A percentile compares a stretch with the other conserved stretches of the same genome.
phyloP scores from a whole-genome alignment of 2,113 vertebrate species.

The Callionymus lyra region DNA sequence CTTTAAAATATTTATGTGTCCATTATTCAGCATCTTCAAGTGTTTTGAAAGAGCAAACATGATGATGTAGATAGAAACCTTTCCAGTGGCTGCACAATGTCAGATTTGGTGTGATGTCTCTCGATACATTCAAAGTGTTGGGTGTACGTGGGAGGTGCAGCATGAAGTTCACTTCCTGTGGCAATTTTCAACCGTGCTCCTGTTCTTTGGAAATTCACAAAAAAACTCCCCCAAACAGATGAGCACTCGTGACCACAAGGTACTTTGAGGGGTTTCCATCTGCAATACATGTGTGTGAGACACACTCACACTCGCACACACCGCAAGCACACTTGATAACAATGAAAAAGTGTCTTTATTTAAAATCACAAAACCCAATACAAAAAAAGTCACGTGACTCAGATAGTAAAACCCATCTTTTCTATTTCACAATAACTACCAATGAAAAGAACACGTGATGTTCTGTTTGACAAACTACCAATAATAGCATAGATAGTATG shows the following conservation, averaged over 20 bases:
- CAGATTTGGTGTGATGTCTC: too few relatives aligned
- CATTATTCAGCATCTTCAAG: too few relatives aligned
- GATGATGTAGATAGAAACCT: background rate
- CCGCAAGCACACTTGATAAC: too few relatives aligned
- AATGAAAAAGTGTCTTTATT: conserved; percentile 35
- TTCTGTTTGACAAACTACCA: too few relatives aligned
- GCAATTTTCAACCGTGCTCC: conserved; percentile 50
- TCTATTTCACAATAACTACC: conserved; percentile 4
- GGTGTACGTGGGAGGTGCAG: conserved; percentile 7
- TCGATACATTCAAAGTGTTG: background rate
- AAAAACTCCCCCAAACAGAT: conserved; percentile 35
- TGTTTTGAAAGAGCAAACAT: too few relatives aligned
- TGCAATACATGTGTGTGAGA: background rate
- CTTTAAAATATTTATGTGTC: too few relatives aligned
- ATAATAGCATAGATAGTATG: too few relatives aligned
- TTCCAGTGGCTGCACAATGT: background rate
- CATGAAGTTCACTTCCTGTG: conserved; percentile 39
- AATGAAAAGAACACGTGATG: background rate
- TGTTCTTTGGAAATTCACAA: conserved; percentile 47
- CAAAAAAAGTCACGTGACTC: conserved; percentile 4
- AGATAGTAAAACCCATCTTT: conserved; percentile 75
- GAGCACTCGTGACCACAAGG: conserved; percentile 1
- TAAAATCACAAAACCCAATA: conserved; percentile 15
- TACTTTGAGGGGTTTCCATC: background rate
- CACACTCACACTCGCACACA: too few relatives aligned